Percentiles rank a stretch among this genome's conserved stretches.
phyloP scores from a whole-genome alignment of 2,113 vertebrate genomes.

The Thamnaconus septentrionalis region DNA sequence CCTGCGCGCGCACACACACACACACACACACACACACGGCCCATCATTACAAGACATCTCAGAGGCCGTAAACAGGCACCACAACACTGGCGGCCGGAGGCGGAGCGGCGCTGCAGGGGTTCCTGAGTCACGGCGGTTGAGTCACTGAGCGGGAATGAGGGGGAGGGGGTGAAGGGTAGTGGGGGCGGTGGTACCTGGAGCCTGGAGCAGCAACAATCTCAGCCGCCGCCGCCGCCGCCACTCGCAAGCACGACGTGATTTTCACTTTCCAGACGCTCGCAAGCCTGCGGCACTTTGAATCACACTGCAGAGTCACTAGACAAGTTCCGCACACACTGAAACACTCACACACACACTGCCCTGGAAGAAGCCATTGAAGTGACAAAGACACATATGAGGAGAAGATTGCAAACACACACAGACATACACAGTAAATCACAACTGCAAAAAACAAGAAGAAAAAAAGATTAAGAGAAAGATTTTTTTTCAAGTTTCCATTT shows the following conservation, averaged over 20 bases:
- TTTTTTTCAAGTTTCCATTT: background rate
- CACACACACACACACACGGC: constrained; percentile 40
- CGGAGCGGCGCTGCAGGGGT: constrained; percentile 6
- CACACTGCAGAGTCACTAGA: constrained; percentile 37
- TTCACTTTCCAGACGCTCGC: constrained; percentile 60
- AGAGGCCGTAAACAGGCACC: constrained; percentile 39
- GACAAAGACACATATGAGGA: constrained; percentile 1
- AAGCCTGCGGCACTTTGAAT: constrained; percentile 47
- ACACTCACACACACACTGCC: constrained; percentile 3
- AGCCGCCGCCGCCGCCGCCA: constrained; percentile 40
- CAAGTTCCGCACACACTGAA: background rate
- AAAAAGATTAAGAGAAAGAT: background rate
- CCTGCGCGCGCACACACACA: constrained; percentile 6
- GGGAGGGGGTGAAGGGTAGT: constrained; percentile 25
- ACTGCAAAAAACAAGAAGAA: background rate
- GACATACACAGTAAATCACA: background rate
- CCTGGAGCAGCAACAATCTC: constrained; percentile 52
- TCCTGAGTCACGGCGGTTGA: constrained; percentile 50
- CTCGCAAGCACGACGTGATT: constrained; percentile 51
- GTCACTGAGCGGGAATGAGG: constrained; percentile 35
- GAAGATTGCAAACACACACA: background rate
- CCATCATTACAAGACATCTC: constrained; percentile 51
- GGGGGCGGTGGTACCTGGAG: too few relatives aligned
- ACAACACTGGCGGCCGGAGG: constrained; percentile 23
- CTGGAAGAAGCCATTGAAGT: constrained; percentile 8